Base-by-base conservation (phyloP, 1,140 invertebrate species). In the Lucilia cuprina region DNA sequence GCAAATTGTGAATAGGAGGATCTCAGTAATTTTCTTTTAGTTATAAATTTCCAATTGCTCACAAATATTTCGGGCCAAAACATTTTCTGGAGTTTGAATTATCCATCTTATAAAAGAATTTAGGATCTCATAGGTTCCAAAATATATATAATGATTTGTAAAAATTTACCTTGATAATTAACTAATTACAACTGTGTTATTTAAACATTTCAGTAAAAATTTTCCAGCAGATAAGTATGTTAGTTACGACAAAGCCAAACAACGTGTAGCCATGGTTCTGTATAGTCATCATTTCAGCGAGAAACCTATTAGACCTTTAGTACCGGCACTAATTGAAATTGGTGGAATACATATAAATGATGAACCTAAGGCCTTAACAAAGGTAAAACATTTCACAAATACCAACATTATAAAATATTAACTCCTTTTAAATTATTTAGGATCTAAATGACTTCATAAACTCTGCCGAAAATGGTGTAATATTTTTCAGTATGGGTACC, bases 401-500 rank as follows among this genome's bases (percentile, higher is more conserved):
- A 78, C 4, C 47, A 78, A 78, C 30, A 14, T 75, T 35, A 7
- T 47, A 47, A 60, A 41, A 41, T 8, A 7, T 60, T 60, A 17
- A 17, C 7, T 17, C 17, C 14, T 47, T 41, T 41, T 5, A 14
- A n/a, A 34, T 86, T 5, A 8, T 82, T 12, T 83, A 84, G 14
- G 77, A 83, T 21, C 82, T 85, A 21, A 55, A 74, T 87, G 82
- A 90, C 5, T 92, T 90, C 84, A 83, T 94, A 12, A 91, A 92
- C 55, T 86, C 87, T 7, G 84, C 86, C 13, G 86, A 91, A 12
- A 86, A 93, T 41, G 93, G 93, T 5, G 91, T 93, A 4, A 92
- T 95, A 30, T 92, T 93, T 75, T 93, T 95, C 82, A 94, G 93
- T 85, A 89, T 95, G 65, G 94, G 94, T 0, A 92, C 92, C 5